Evolutionary conservation across 1,140 invertebrate genomes (phyloP).

Genomic region (Drosophila nikananu): DNA sequence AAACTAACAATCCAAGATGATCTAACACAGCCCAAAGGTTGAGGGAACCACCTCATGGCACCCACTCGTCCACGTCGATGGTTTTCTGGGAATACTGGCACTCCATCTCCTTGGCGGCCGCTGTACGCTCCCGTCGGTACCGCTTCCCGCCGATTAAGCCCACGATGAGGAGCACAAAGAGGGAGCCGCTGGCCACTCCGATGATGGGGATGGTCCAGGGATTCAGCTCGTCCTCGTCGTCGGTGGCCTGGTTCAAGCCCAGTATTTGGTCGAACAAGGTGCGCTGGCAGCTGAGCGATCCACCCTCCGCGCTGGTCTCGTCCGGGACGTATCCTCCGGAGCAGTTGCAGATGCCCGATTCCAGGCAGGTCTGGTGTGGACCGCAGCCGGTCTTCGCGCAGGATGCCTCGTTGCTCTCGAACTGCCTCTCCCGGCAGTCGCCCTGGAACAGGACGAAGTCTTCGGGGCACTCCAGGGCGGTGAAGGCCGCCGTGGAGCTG

Average conservation of each 20-base stretch:
- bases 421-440: slow-evolving; percentile 61
- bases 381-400: slow-evolving; percentile 56
- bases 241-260: slow-evolving; percentile 56
- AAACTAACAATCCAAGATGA: slow-evolving; percentile 51
- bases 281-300: slow-evolving; percentile 41
- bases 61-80: slow-evolving; percentile 67
- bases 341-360: slow-evolving; percentile 46
- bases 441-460: slow-evolving; percentile 61
- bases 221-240: slow-evolving; percentile 62
- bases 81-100: slow-evolving; percentile 67
- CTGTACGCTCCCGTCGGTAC: slow-evolving; percentile 10
- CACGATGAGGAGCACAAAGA: slow-evolving; percentile 54
- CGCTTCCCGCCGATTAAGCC: slow-evolving; percentile 38
- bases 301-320: slow-evolving; percentile 4
- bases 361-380: slow-evolving; percentile 49
- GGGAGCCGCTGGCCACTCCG: slow-evolving; percentile 50
- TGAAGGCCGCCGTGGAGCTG: slow-evolving; percentile 11
- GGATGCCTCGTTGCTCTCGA: slow-evolving; percentile 63
- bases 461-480: slow-evolving; percentile 28
- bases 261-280: slow-evolving; percentile 51
- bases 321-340: slow-evolving; percentile 47
- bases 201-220: slow-evolving; percentile 65
- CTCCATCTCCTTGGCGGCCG: slow-evolving; percentile 38
- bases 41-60: slow-evolving; percentile 21
- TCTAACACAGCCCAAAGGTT: slow-evolving; percentile 56